Percentiles rank a stretch among this genome's conserved stretches.
Evolutionary conservation across 2,113 vertebrate genomes (phyloP).

Genomic region (Holacanthus passer): DNA sequence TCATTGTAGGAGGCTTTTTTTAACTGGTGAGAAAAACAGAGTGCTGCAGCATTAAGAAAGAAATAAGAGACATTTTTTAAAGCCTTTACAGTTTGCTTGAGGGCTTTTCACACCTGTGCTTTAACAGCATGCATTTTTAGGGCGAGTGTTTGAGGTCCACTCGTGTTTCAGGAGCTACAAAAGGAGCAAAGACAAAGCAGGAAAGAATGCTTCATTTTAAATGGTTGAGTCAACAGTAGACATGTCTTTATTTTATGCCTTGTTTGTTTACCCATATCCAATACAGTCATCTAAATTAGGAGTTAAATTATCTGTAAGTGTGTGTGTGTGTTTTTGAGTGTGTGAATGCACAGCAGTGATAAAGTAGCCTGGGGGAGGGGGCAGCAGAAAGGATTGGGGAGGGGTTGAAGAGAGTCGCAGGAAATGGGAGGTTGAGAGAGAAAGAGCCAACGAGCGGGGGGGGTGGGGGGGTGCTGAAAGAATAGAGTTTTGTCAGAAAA

Average conservation of each 20-base stretch:
- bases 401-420: neutral
- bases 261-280: constrained; percentile 36
- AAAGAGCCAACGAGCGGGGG: neutral
- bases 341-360: constrained; percentile 11
- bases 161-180: neutral
- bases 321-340: constrained; percentile 22
- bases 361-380: constrained; percentile 29
- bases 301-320: constrained; percentile 40
- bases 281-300: constrained; percentile 26
- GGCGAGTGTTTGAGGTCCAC: neutral
- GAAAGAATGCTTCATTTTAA: constrained; percentile 29
- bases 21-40: constrained; percentile 13
- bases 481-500: constrained; percentile 54
- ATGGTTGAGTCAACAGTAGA: neutral
- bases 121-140: constrained; percentile 18
- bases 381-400: constrained; percentile 16
- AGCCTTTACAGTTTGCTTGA: constrained; percentile 11
- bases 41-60: constrained; percentile 16
- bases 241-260: neutral
- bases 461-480: constrained; percentile 40
- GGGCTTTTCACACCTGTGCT: constrained; percentile 29
- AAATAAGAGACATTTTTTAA: constrained; percentile 17
- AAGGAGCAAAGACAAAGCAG: neutral
- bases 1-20: constrained; percentile 38
- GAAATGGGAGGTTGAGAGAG: constrained; percentile 22